Evolutionary conservation across 2,888 invertebrate genomes (phyloP).

Genomic region (Diaprepes abbreviatus): DNA sequence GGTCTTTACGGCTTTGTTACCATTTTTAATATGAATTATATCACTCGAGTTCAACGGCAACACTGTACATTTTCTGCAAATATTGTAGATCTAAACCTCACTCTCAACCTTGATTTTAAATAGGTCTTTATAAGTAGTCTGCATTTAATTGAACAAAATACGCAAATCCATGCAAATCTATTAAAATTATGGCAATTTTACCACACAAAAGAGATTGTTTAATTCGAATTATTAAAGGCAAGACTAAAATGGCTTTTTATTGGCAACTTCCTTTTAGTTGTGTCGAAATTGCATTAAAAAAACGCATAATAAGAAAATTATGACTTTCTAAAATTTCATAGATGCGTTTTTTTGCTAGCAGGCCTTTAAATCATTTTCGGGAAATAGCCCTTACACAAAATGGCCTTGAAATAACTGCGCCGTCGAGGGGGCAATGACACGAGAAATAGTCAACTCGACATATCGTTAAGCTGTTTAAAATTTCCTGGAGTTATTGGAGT

Average conservation of each 20-base stretch:
- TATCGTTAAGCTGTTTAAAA: not conserved
- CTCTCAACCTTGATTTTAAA: not conserved
- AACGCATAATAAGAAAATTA: too few relatives aligned
- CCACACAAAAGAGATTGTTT: slow-evolving; percentile 1
- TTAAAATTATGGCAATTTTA: not conserved
- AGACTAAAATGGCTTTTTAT: not conserved
- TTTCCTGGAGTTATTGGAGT: too few relatives aligned
- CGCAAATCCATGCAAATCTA: slow-evolving; percentile 6
- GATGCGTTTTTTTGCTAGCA: too few relatives aligned
- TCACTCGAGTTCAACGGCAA: not conserved
- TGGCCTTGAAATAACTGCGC: not conserved
- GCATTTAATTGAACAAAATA: not conserved
- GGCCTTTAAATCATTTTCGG: not conserved
- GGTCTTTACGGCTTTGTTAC: too few relatives aligned
- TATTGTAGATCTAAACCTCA: not conserved
- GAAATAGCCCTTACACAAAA: not conserved
- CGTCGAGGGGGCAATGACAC: slow-evolving; percentile 5
- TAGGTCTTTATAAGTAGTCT: not conserved
- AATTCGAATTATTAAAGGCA: not conserved
- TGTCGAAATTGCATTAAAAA: too few relatives aligned
- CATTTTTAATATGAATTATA: too few relatives aligned
- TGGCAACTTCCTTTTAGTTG: not conserved
- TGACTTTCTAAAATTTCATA: too few relatives aligned
- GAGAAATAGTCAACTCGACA: slow-evolving; percentile 14
- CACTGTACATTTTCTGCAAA: not conserved